These are phyloP conservation scores for Dallia pectoralis DNA, from an alignment of 2,797 vertebrate genomes.

Conservation along the genomic window DNA sequence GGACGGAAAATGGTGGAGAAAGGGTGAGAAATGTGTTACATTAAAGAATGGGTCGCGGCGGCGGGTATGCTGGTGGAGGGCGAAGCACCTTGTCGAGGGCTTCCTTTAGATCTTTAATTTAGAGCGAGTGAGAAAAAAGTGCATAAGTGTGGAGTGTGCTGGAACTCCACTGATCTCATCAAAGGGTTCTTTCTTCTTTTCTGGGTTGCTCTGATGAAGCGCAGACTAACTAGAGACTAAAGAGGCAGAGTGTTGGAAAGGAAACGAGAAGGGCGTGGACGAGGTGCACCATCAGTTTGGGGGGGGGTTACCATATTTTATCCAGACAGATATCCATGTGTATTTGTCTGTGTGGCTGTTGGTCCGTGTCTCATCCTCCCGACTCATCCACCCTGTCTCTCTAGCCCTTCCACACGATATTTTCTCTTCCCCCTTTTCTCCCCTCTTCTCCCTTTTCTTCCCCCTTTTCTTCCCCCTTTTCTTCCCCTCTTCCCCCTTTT, in stretches of 20 bases:
- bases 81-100: slow-evolving; percentile 53
- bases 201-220: slow-evolving; percentile 46
- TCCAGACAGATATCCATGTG: background rate
- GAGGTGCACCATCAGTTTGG: background rate
- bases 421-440: slow-evolving; percentile 23
- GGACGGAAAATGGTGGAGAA: slow-evolving; percentile 39
- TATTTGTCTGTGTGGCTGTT: no score
- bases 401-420: background rate
- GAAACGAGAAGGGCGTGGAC: slow-evolving; percentile 1
- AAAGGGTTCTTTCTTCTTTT: slow-evolving; percentile 51
- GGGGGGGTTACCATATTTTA: background rate
- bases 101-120: slow-evolving; percentile 70
- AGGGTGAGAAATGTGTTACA: slow-evolving; percentile 61
- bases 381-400: background rate
- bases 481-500: background rate
- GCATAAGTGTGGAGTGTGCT: slow-evolving; percentile 35
- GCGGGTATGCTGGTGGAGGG: slow-evolving; percentile 46
- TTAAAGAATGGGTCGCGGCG: slow-evolving; percentile 46
- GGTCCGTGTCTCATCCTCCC: background rate
- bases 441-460: background rate
- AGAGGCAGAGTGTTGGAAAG: slow-evolving; percentile 16
- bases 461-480: no score
- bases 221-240: background rate
- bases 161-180: slow-evolving; percentile 59
- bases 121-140: slow-evolving; percentile 21